Conservation (phyloP, 2,797 vertebrate species). For the Amblyraja radiata region DNA sequence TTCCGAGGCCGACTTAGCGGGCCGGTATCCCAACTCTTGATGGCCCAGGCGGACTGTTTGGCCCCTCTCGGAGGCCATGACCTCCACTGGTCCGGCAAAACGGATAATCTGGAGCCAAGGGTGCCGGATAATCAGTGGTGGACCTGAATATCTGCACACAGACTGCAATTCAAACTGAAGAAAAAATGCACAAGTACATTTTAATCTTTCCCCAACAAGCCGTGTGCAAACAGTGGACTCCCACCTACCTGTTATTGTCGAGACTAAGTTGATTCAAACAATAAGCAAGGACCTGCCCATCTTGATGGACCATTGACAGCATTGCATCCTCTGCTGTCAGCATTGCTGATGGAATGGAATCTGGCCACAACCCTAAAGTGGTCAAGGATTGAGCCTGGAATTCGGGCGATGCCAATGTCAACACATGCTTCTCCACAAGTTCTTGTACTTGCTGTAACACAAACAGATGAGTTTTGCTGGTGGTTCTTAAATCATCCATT, state of each 20-base stretch:
- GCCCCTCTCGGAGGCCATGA: too few relatives aligned
- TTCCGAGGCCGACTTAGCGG: too few relatives aligned
- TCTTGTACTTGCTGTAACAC: conserved; percentile 66
- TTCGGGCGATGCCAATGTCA: conserved; percentile 61
- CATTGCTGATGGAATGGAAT: conserved; percentile 72
- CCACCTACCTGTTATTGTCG: conserved; percentile 69
- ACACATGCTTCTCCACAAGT: conserved; percentile 69
- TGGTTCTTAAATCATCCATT: neutral
- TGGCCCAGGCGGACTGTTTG: too few relatives aligned
- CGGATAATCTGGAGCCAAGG: too few relatives aligned
- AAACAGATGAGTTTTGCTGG: neutral
- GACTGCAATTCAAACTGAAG: neutral
- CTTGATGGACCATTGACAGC: conserved; percentile 72
- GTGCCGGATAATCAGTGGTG: too few relatives aligned
- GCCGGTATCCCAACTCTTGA: too few relatives aligned
- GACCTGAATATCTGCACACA: neutral
- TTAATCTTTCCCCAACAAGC: neutral
- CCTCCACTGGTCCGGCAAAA: too few relatives aligned
- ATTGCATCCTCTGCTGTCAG: conserved; percentile 81
- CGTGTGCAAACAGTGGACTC: neutral
- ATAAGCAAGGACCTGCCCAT: conserved; percentile 82
- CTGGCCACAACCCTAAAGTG: conserved; percentile 84
- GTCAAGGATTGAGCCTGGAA: conserved; percentile 70
- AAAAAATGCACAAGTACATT: neutral
- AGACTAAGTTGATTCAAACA: conserved; percentile 81